Evolutionary conservation across 2,888 invertebrate genomes (phyloP).

Genomic region (Augiades crinisus): DNA sequence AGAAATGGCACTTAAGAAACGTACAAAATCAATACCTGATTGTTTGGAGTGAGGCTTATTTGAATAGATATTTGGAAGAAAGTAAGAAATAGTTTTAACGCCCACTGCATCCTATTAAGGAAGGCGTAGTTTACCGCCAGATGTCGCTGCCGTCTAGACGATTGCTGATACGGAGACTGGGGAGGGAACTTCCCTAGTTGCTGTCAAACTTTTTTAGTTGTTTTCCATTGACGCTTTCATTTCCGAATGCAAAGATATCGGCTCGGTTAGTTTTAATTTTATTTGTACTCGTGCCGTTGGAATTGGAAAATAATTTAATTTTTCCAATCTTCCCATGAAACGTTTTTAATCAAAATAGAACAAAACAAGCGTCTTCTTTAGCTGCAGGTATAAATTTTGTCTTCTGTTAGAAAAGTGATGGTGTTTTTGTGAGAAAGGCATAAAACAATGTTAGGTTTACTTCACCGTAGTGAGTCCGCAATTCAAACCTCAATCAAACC

Average conservation of each 20-base stretch:
- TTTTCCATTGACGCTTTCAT: slow-evolving; percentile 5
- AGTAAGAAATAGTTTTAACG: neutral
- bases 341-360: neutral
- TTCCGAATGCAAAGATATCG: slow-evolving; percentile 4
- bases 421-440: too few relatives aligned
- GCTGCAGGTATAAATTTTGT: neutral
- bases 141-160: slow-evolving; percentile 40
- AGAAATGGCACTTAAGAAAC: too few relatives aligned
- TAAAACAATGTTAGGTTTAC: too few relatives aligned
- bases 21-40: too few relatives aligned
- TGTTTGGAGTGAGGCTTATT: too few relatives aligned
- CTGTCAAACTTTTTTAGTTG: slow-evolving; percentile 8
- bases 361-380: neutral
- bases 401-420: too few relatives aligned
- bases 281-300: neutral
- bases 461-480: too few relatives aligned
- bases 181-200: neutral
- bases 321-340: neutral
- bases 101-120: neutral
- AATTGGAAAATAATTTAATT: slow-evolving; percentile 1
- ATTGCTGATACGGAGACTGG: slow-evolving; percentile 31
- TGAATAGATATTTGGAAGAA: too few relatives aligned
- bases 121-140: slow-evolving; percentile 31
- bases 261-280: neutral
- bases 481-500: too few relatives aligned